Conservation (phyloP, 2,113 vertebrate species). For the Bombycilla garrulus region DNA sequence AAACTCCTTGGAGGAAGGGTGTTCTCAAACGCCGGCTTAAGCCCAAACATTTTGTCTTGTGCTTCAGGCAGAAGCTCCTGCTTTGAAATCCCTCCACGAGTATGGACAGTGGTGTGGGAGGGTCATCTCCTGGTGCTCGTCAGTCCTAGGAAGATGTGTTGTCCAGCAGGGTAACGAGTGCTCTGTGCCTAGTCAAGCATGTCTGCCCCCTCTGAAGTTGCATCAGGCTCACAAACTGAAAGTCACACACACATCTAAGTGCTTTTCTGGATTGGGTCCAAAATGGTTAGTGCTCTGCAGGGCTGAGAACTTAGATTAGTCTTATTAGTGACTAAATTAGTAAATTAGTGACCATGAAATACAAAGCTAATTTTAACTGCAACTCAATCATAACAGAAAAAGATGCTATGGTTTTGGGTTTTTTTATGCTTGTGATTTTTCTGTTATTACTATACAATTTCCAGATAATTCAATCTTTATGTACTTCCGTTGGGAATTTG, state of each 20-base stretch:
- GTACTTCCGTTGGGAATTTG: not conserved
- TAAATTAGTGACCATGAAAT: not conserved
- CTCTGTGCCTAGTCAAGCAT: not conserved
- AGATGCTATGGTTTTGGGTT: not conserved
- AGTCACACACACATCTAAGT: not conserved
- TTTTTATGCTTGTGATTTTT: not conserved
- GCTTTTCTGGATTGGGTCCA: constrained; percentile 29
- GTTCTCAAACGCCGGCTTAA: not conserved
- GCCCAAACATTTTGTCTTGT: not conserved
- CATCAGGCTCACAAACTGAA: not conserved
- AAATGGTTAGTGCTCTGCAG: not conserved
- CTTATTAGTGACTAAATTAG: not conserved
- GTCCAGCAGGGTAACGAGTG: not conserved
- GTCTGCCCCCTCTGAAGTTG: not conserved
- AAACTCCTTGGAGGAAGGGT: not conserved
- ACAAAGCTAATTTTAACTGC: constrained; percentile 32
- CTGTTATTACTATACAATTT: not conserved
- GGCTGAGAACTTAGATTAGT: not conserved
- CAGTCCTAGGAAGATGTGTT: not conserved
- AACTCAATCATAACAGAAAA: not conserved
- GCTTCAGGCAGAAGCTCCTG: not conserved
- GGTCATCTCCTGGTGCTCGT: not conserved
- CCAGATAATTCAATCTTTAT: not conserved
- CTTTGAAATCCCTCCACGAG: rapidly evolving
- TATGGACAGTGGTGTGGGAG: not conserved